phyloP scores from a whole-genome alignment of 2,888 invertebrate genomes.

The Chaetogeoica ovagalla region DNA sequence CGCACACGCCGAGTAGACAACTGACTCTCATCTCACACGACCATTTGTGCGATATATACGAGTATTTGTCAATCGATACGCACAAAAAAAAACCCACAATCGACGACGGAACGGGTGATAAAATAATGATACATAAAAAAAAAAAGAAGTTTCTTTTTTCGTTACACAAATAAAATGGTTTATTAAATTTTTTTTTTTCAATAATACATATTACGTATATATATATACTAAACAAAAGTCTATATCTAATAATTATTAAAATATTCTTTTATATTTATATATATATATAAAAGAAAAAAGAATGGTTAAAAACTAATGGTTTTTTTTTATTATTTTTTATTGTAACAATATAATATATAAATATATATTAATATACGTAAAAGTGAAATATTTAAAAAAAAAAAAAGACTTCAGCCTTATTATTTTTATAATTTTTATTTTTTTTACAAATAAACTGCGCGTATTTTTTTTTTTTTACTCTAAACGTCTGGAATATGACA shows the following conservation, averaged over 20 bases:
- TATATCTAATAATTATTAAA: conserved; percentile 48
- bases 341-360: conserved; percentile 31
- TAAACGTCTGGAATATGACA: conserved; percentile 30
- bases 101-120: background rate
- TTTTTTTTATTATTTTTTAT: conserved; percentile 3
- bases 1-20: no score
- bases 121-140: background rate
- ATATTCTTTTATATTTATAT: conserved; percentile 19
- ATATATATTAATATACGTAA: conserved; percentile 1
- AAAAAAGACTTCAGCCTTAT: conserved; percentile 51
- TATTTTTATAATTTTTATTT: conserved; percentile 7
- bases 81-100: no score
- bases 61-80: no score
- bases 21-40: no score
- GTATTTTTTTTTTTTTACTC: conserved; percentile 2
- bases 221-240: conserved; percentile 42
- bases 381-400: conserved; percentile 51
- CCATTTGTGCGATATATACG: no score
- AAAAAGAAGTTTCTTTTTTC: background rate
- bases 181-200: conserved; percentile 7
- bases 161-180: conserved; percentile 49
- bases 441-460: background rate
- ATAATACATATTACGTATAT: conserved; percentile 7
- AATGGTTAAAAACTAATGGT: conserved; percentile 44
- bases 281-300: background rate